These are phyloP conservation scores for Oscheius sp. DNA, from an alignment of 1,140 invertebrate genomes.

Conservation along the genomic window DNA sequence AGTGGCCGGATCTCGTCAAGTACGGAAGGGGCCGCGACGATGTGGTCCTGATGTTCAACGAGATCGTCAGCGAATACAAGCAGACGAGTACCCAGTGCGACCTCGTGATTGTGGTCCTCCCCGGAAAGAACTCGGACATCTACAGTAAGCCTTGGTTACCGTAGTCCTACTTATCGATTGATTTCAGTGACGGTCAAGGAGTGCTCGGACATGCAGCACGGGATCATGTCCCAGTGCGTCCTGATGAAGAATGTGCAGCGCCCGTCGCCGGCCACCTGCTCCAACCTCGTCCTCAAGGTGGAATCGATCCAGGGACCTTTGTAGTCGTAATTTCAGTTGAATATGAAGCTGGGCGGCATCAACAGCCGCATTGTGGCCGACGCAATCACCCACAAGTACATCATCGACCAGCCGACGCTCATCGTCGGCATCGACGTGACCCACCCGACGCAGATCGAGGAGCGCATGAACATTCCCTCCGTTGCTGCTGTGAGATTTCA, in stretches of 20 bases:
- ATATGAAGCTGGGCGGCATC: conserved; percentile 78
- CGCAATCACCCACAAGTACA: conserved; percentile 31
- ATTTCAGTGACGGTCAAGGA: conserved; percentile 69
- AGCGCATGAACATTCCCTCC: conserved; percentile 72
- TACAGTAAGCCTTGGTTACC: conserved; percentile 28
- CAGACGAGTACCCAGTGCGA: conserved; percentile 40
- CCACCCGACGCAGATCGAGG: conserved; percentile 50
- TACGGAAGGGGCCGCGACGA: conserved; percentile 44
- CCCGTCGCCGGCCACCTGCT: conserved; percentile 62
- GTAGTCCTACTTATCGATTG: neutral
- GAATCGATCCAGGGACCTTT: no score
- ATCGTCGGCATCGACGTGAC: conserved; percentile 75
- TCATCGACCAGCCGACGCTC: conserved; percentile 65
- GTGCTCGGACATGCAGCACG: conserved; percentile 72
- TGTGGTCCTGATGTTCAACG: conserved; percentile 39
- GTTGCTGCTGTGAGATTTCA: conserved; percentile 72
- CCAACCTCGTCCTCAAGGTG: conserved; percentile 71
- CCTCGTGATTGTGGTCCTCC: conserved; percentile 50
- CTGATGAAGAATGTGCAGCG: conserved; percentile 67
- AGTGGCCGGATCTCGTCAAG: conserved; percentile 49
- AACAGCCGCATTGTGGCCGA: conserved; percentile 70
- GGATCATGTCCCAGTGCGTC: conserved; percentile 79
- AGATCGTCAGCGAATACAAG: conserved; percentile 40
- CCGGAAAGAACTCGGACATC: conserved; percentile 46
- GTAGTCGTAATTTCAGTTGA: conserved; percentile 67